Evolutionary conservation across 2,797 vertebrate species (phyloP), one percentile per base, ranked within the genome.

Genomic region (Melopsittacus undulatus): DNA sequence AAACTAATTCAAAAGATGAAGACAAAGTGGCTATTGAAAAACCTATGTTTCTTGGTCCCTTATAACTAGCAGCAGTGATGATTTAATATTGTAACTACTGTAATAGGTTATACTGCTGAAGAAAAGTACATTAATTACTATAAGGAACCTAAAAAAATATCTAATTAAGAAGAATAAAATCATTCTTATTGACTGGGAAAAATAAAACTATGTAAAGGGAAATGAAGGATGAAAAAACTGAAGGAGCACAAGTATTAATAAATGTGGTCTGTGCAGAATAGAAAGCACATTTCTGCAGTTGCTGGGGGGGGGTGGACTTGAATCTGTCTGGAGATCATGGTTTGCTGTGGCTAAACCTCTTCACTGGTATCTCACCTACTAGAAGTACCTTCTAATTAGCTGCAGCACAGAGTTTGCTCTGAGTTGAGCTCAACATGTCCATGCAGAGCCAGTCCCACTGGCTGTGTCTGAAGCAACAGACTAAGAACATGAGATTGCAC

Each of bases 71-170:
- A 93, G 75, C 87, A 94, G 72, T 91, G 89, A 59, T 93, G 88
- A 92, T 96, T 96, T 97, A 96, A 93, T 95, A 95, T 94, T 97
- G 95, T 94, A 97, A 90, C 87, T 92, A 64, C 69, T 88, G 67
- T 90, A 92, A 96, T 92, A 89, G 92, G 92, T 94, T 94, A 93
- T 62, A 76, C 49, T 83, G 83, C 74, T 84, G 74, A 91, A 97
- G 95, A 95, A 95, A 94, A 96, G 92, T 95, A 64, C 84, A 95
- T 97, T 97, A 95, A 97, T 97, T 96, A 96, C 82, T 81, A 86
- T 86, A 84, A 73, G 82, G 95, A 96, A 87, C 93, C 74, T 74
- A 88, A 95, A 93, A 94, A 70, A 76, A 83, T 66, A 72, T 59
- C 90, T 95, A 96, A 96, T 96, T 96, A 94, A 86, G 89, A 90